These are phyloP conservation scores for Leucophenga varia DNA, from an alignment of 1,140 invertebrate species.

Conservation along the genomic window DNA sequence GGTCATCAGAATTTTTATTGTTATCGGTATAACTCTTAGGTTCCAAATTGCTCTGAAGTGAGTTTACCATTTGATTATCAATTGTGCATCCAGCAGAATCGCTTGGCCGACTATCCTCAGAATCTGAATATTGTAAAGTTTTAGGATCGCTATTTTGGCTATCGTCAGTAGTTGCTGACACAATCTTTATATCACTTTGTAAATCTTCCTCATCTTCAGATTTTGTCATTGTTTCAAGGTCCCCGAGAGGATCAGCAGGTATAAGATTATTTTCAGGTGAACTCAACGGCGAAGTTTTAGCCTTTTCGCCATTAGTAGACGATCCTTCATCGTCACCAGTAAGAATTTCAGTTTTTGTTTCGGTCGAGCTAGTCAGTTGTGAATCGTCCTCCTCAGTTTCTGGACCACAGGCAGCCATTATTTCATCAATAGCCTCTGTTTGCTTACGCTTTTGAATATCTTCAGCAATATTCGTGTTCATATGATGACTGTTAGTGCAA, in stretches of 20 bases:
- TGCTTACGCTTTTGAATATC: constrained; percentile 1
- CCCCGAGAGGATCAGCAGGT: constrained; percentile 36
- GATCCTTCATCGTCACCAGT: constrained; percentile 21
- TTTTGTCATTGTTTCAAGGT: constrained; percentile 17
- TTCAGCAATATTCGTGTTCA: constrained; percentile 32
- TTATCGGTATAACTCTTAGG: too few relatives aligned
- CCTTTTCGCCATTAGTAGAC: background rate
- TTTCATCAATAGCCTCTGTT: constrained; percentile 3
- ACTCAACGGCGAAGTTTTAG: constrained; percentile 30
- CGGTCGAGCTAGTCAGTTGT: constrained; percentile 40
- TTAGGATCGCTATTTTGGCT: too few relatives aligned
- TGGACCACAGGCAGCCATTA: constrained; percentile 9
- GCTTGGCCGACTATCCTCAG: background rate
- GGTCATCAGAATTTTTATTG: constrained; percentile 17
- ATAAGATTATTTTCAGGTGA: constrained; percentile 45
- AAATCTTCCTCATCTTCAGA: constrained; percentile 7
- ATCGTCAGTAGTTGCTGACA: background rate
- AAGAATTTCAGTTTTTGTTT: constrained; percentile 27
- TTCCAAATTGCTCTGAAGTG: constrained; percentile 29
- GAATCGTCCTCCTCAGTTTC: constrained; percentile 37
- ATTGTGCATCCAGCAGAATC: too few relatives aligned
- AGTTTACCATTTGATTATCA: constrained; percentile 15
- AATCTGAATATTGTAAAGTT: too few relatives aligned
- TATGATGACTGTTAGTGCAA: constrained; percentile 13
- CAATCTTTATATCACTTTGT: constrained; percentile 29